Evolutionary conservation across 2,888 invertebrate species (phyloP).

Genomic region (Heteropelma amictum): DNA sequence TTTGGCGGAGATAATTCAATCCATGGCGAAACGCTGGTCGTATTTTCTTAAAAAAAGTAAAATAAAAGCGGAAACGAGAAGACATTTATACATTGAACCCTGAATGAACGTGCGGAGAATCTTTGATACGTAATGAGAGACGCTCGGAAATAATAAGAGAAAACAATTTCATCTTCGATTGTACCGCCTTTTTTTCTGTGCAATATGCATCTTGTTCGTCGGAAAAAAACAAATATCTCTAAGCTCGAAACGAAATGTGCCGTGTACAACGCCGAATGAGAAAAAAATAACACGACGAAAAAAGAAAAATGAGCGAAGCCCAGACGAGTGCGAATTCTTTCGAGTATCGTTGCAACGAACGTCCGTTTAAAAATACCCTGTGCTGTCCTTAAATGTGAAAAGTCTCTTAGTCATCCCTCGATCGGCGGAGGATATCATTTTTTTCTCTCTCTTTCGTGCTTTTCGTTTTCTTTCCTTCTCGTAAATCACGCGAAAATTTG

Average conservation of each 20-base stretch:
- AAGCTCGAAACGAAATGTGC: not conserved
- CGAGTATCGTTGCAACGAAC: conserved; percentile 53
- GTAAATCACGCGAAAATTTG: not conserved
- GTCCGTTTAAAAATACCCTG: conserved; percentile 52
- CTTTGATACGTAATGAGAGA: too few species aligned
- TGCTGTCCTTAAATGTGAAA: conserved; percentile 53
- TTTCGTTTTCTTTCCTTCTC: conserved; percentile 2
- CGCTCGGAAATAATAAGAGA: too few species aligned
- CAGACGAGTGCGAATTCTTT: conserved; percentile 43
- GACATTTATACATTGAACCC: too few species aligned
- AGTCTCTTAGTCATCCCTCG: conserved; percentile 24
- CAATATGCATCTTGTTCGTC: not conserved
- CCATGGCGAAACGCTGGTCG: too few species aligned
- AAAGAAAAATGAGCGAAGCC: conserved; percentile 8
- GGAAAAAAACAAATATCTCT: not conserved
- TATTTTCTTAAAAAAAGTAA: too few species aligned
- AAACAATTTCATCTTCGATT: too few species aligned
- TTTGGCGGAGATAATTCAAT: too few species aligned
- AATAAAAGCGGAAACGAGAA: too few species aligned
- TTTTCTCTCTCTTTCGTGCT: not conserved
- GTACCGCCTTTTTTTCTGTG: not conserved
- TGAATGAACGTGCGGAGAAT: too few species aligned
- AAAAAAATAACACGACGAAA: conserved; percentile 1
- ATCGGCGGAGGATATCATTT: not conserved
- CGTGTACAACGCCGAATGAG: not conserved